Conservation (phyloP, 2,113 vertebrate genomes). For the Clarias macrocephalus region DNA sequence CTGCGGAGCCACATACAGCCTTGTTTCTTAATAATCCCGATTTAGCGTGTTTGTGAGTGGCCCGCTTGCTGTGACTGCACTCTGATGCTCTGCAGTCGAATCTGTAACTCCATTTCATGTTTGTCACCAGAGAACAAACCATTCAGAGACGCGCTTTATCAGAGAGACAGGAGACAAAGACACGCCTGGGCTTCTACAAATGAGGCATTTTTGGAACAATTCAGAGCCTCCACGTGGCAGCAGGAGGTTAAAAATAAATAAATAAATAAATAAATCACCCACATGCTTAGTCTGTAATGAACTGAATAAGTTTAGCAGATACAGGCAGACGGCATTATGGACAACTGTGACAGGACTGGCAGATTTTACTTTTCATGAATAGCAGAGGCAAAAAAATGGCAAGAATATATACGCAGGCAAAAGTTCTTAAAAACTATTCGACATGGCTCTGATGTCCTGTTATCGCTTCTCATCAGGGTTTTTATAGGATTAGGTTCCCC, state of each 20-base stretch:
- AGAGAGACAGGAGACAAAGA: conserved; percentile 6
- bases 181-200: background rate
- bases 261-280: background rate
- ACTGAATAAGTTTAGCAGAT: background rate
- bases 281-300: background rate
- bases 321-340: background rate
- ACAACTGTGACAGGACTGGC: background rate
- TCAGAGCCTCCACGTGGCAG: background rate
- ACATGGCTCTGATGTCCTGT: background rate
- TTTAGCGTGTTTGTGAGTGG: conserved; percentile 13
- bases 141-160: conserved; percentile 1
- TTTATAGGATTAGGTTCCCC: background rate
- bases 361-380: background rate
- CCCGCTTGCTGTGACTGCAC: background rate
- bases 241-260: background rate
- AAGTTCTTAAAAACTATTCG: background rate
- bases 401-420: background rate
- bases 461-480: background rate
- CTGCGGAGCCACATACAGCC: background rate
- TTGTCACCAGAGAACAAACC: background rate
- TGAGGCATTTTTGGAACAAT: background rate
- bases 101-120: conserved; percentile 20
- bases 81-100: background rate
- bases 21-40: conserved; percentile 14
- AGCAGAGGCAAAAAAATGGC: background rate